Evolutionary conservation across 2,797 vertebrate species (phyloP).

Genomic region (Alectoris magna): DNA sequence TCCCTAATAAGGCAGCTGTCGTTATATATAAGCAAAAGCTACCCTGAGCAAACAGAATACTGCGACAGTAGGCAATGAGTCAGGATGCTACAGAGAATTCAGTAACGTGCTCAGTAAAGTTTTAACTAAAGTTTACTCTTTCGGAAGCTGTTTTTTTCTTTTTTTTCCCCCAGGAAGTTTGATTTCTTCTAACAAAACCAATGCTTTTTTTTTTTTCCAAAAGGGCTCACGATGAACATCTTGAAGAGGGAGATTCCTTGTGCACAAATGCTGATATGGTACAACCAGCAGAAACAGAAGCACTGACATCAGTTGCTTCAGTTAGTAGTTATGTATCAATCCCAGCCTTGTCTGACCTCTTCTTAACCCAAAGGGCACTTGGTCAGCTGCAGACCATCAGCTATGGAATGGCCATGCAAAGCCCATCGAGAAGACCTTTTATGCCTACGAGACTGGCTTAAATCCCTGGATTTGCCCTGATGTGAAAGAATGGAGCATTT

Average conservation of each 20-base stretch:
- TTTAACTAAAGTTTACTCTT: not conserved
- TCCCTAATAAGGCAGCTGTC: constrained; percentile 14
- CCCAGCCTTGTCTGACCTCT: not conserved
- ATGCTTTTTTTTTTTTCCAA: not conserved
- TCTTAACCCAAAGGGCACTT: not conserved
- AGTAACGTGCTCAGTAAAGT: not conserved
- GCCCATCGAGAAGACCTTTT: not conserved
- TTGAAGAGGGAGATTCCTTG: not conserved
- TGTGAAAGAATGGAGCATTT: not conserved
- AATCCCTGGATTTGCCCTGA: not conserved
- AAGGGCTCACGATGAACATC: not conserved
- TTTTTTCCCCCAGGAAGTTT: not conserved
- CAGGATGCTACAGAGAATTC: not conserved
- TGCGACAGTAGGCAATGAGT: not conserved
- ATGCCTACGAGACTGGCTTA: not conserved
- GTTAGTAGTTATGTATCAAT: not conserved
- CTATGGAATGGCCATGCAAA: not conserved
- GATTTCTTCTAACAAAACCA: not conserved
- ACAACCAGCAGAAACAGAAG: not conserved
- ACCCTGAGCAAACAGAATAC: not conserved
- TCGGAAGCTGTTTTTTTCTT: not conserved
- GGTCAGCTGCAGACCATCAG: not conserved
- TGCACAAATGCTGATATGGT: not conserved
- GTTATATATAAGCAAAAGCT: not conserved
- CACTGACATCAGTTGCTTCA: not conserved